Conservation (phyloP, 2,888 invertebrate species). For the Tetrapedia diversipes region DNA sequence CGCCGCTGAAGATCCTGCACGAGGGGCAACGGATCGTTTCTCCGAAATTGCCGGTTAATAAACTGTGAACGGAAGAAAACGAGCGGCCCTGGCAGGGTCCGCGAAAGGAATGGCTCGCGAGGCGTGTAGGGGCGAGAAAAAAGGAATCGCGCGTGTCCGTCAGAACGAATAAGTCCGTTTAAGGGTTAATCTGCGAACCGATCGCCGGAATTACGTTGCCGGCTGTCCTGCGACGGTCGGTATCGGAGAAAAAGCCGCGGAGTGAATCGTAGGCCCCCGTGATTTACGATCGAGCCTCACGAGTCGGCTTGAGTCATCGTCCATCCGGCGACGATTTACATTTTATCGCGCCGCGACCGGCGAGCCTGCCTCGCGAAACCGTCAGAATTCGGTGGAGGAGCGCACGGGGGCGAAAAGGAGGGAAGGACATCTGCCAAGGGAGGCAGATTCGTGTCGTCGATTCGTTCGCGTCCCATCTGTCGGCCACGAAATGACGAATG, state of each 20-base stretch:
- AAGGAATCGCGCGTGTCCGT: slow-evolving; percentile 50
- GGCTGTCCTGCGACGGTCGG: slow-evolving; percentile 31
- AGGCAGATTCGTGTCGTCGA: slow-evolving; percentile 65
- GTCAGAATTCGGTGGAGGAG: slow-evolving; percentile 38
- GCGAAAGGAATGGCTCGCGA: slow-evolving; percentile 53
- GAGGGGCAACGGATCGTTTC: slow-evolving; percentile 26
- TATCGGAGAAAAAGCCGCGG: slow-evolving; percentile 36
- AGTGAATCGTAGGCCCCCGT: slow-evolving; percentile 46
- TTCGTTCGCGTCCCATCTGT: slow-evolving; percentile 71
- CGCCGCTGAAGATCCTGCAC: neutral
- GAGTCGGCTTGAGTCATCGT: slow-evolving; percentile 35
- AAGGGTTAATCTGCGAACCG: slow-evolving; percentile 53
- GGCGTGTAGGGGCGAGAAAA: slow-evolving; percentile 36
- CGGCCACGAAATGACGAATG: slow-evolving; percentile 75
- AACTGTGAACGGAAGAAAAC: slow-evolving; percentile 35
- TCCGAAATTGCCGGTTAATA: slow-evolving; percentile 42
- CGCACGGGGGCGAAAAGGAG: slow-evolving; percentile 59
- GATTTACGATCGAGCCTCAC: slow-evolving; percentile 49
- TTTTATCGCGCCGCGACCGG: slow-evolving; percentile 31
- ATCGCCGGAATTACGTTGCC: slow-evolving; percentile 52
- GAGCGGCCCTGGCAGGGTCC: slow-evolving; percentile 3
- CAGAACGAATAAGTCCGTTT: slow-evolving; percentile 55
- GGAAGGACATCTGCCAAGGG: slow-evolving; percentile 70
- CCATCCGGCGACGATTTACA: slow-evolving; percentile 45
- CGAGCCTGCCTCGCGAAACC: slow-evolving; percentile 12